Evolutionary conservation across 2,888 invertebrate species (phyloP), one percentile per base, ranked within the genome.

Genomic region (Pherbina coryleti): DNA sequence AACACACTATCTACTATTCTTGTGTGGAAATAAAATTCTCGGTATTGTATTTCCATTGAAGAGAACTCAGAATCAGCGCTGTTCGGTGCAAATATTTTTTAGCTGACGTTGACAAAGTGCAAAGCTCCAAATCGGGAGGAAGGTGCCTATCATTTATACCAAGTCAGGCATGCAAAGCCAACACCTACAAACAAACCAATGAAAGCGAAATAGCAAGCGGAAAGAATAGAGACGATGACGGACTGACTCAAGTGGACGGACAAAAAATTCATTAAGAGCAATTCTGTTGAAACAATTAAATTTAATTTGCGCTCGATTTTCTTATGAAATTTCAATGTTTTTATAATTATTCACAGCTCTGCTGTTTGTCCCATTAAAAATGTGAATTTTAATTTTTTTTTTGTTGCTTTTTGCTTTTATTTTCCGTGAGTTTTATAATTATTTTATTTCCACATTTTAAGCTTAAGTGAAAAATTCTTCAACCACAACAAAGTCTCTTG

Each of bases 21-120:
- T 37, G 9, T 5, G 25, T 19, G 49, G 73, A 49, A 62, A 62
- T 62, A 28, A 60, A 73, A 73, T 73, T 44, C 49, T 17, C 25
- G n/a, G 28, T 64, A 74, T 74, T 74, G 34, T 66, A 64, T 74
- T 64, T 74, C 74, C 64, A 66, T 66, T 74, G 44, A 57, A 22
- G n/a, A n/a, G 31, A 71, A 28, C 62, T 66, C 53, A 11, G 17
- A 74, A 28, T 49, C 57, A 60, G 34, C 55, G 71, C n/a, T 31
- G 25, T 31, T 51, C 8, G 19, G 70, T 25, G n/a, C 0, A n/a
- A 25, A 74, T n/a, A 49, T 31, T 28, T 51, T 74, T 7, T 14
- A 17, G 64, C 64, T 74, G 64, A 62, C 74, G 64, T 74, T 34
- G 31, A 62, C 62, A 73, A 62, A 62, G 37, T 73, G 34, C 60